Conservation (phyloP, 92 coral and sea anemone genomes). For the Zoanthus sociatus region DNA sequence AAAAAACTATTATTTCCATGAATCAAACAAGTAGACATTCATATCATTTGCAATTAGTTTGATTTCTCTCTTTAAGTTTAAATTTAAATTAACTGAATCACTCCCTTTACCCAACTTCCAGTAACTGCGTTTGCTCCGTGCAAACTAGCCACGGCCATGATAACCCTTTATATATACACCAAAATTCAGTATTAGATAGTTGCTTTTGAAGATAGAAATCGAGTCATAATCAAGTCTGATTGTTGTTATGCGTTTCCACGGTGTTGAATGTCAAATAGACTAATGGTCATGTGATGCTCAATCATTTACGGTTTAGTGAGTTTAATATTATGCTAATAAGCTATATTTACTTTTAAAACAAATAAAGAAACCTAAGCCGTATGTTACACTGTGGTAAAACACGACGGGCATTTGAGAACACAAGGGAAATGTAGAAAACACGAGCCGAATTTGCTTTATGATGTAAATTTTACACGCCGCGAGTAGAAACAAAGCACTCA, state of each 20-base stretch:
- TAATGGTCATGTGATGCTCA: too few relatives aligned
- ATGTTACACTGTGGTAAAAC: too few relatives aligned
- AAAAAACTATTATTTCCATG: not conserved
- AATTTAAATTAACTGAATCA: not conserved
- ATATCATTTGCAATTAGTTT: too few relatives aligned
- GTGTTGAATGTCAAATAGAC: not conserved
- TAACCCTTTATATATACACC: not conserved
- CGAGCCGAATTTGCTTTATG: too few relatives aligned
- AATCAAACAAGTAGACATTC: not conserved
- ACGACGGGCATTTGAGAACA: too few relatives aligned
- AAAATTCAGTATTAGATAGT: not conserved
- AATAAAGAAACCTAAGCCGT: too few relatives aligned
- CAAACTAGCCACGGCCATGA: slow-evolving; percentile 40
- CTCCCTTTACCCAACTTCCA: slow-evolving; percentile 72
- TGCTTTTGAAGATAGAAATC: not conserved
- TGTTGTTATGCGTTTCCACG: slow-evolving; percentile 40
- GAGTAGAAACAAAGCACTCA: too few relatives aligned
- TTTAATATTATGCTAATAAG: too few relatives aligned
- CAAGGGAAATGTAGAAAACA: too few relatives aligned
- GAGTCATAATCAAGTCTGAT: not conserved
- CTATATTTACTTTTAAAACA: too few relatives aligned
- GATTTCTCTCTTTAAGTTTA: not conserved
- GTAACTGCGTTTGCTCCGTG: slow-evolving; percentile 55
- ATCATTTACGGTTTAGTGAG: too few relatives aligned
- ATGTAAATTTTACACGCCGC: too few relatives aligned